Evolutionary conservation across 35 echinoderm and acorn worm species (phyloP).

Genomic region (Ophiothrix spiculata): DNA sequence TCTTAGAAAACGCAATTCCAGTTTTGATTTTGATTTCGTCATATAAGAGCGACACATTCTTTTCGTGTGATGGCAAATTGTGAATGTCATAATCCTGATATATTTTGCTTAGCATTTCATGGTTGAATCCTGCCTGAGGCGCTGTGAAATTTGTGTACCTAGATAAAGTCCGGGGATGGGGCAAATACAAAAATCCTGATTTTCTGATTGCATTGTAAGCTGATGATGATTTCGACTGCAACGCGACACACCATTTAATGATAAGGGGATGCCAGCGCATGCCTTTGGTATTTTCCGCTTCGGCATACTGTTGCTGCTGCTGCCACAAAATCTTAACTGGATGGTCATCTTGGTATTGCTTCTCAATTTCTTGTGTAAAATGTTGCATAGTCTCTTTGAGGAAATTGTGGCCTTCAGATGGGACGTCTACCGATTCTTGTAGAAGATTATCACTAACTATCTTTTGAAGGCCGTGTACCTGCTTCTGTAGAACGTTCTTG

Average conservation of each 20-base stretch:
- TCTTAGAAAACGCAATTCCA: constrained; percentile 42
- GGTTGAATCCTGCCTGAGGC: constrained; percentile 6
- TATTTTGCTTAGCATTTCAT: background rate
- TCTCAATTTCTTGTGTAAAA: background rate
- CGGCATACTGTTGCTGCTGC: constrained; percentile 63
- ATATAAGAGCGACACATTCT: constrained; percentile 31
- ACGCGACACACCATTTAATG: constrained; percentile 54
- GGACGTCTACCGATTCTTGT: background rate
- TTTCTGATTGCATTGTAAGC: constrained; percentile 42
- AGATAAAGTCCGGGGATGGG: constrained; percentile 44
- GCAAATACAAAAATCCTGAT: constrained; percentile 43
- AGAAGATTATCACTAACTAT: too few species aligned
- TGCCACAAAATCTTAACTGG: constrained; percentile 45
- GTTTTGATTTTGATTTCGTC: constrained; percentile 63
- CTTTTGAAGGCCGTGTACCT: too few species aligned
- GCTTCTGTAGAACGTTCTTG: too few species aligned
- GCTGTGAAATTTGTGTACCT: constrained; percentile 53
- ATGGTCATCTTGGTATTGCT: background rate
- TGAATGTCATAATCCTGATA: background rate
- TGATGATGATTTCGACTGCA: constrained; percentile 57
- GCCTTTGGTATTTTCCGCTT: constrained; percentile 9
- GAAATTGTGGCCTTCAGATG: background rate
- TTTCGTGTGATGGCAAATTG: constrained; percentile 14
- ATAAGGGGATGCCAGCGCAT: constrained; percentile 78
- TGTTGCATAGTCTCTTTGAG: background rate